Percentiles rank a stretch among this genome's conserved stretches.
These are phyloP conservation scores for Sebastes glaucus DNA, from an alignment of 2,797 vertebrate species.

Conservation along the genomic window DNA sequence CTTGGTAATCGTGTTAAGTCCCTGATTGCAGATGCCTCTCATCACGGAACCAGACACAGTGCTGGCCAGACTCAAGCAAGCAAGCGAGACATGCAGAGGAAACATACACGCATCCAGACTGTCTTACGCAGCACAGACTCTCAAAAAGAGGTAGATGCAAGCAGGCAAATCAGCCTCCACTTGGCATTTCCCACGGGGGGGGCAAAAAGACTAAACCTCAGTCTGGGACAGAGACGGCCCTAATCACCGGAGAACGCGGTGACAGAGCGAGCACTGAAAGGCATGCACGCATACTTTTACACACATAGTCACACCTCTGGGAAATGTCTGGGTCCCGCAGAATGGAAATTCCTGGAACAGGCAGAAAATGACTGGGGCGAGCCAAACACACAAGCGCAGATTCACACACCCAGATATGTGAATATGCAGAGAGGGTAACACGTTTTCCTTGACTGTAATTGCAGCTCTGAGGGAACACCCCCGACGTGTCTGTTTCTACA, in stretches of 20 bases:
- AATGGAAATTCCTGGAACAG: constrained; percentile 58
- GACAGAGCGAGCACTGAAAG: constrained; percentile 19
- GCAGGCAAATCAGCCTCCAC: constrained; percentile 38
- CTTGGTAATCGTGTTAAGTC: constrained; percentile 59
- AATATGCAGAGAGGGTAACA: constrained; percentile 64
- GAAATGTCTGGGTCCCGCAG: constrained; percentile 54
- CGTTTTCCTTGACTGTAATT: constrained; percentile 50
- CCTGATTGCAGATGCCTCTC: constrained; percentile 63
- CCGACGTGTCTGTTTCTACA: constrained; percentile 28
- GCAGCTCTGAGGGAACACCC: constrained; percentile 66
- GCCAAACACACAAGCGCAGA: constrained; percentile 2
- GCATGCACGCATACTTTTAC: constrained; percentile 21
- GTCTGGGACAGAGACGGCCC: constrained; percentile 22
- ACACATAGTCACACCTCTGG: constrained; percentile 49
- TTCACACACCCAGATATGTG: constrained; percentile 26
- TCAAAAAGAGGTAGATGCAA: constrained; percentile 19
- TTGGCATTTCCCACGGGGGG: constrained; percentile 32
- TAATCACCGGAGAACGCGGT: constrained; percentile 44
- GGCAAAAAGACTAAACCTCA: constrained; percentile 20
- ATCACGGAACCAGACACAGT: constrained; percentile 52
- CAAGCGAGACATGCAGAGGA: background rate
- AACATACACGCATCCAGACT: constrained; percentile 20
- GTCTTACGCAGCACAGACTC: background rate
- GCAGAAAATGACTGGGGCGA: constrained; percentile 47
- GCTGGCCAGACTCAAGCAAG: constrained; percentile 32